Conservation (phyloP, 2,113 vertebrate genomes). For the Pomatorhinus ruficollis region DNA sequence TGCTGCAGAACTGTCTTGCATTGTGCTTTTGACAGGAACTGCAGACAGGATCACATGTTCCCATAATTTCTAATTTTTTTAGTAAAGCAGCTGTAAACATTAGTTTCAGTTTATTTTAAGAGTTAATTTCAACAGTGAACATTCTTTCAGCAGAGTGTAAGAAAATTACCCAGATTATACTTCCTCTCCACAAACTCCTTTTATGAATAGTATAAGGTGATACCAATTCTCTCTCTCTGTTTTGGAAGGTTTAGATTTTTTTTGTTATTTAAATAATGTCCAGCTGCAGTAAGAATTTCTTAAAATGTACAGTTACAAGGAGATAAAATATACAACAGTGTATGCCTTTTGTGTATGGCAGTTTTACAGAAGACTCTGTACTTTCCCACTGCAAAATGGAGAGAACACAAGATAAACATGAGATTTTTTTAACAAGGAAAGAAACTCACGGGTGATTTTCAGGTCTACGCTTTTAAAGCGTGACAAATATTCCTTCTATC, state of each 20-base stretch:
- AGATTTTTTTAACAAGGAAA: background rate
- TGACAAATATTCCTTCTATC: background rate
- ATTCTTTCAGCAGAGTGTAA: background rate
- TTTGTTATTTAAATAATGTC: background rate
- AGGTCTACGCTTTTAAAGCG: rapidly evolving
- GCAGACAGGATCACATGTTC: background rate
- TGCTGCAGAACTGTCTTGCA: background rate
- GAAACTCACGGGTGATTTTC: background rate
- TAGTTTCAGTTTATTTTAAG: background rate
- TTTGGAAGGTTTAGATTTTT: background rate
- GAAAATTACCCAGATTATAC: background rate
- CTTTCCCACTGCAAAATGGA: constrained; percentile 24
- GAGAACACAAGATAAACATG: background rate
- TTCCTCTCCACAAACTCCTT: background rate
- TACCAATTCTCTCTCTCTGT: background rate
- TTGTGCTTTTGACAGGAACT: constrained; percentile 34
- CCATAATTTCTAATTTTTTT: background rate
- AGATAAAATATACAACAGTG: background rate
- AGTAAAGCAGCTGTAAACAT: background rate
- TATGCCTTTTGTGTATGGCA: background rate
- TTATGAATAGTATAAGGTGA: background rate
- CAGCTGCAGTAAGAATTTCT: background rate
- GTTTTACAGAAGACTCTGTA: background rate
- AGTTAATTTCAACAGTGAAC: constrained; percentile 1
- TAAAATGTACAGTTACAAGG: background rate